Evolutionary conservation across 2,888 invertebrate genomes (phyloP).

Genomic region (Scelioninae gen. 2): DNA sequence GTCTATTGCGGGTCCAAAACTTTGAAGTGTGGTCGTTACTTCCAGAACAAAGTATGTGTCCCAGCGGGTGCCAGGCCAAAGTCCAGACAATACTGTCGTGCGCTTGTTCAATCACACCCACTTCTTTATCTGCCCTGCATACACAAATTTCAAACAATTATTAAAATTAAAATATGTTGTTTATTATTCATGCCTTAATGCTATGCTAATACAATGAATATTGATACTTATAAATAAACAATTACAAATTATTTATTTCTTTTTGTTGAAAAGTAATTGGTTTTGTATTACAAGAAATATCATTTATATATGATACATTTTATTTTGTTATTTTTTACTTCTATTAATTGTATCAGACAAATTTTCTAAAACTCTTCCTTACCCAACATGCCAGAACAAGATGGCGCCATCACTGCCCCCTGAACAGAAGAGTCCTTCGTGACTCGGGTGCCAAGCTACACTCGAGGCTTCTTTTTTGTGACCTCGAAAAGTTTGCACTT

Average conservation of each 20-base stretch:
- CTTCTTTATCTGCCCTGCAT: conserved; percentile 95
- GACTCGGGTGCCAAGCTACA: conserved; percentile 98
- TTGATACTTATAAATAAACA: too few relatives aligned
- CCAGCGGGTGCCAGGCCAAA: conserved; percentile 99
- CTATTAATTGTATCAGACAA: too few relatives aligned
- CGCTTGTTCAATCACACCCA: conserved; percentile 98
- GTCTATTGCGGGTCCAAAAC: conserved; percentile 99
- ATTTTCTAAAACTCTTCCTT: too few relatives aligned
- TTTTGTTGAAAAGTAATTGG: too few relatives aligned
- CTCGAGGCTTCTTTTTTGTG: conserved; percentile 99
- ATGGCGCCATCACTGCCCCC: conserved; percentile 99
- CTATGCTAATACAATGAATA: too few relatives aligned
- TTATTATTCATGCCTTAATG: too few relatives aligned
- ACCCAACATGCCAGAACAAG: conserved; percentile 99
- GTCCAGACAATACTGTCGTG: conserved; percentile 99
- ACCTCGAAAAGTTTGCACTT: conserved; percentile 97
- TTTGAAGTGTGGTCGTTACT: conserved; percentile 99
- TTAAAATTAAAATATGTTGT: too few relatives aligned
- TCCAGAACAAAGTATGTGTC: conserved; percentile 98
- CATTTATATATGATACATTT: too few relatives aligned
- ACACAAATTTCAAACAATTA: background rate
- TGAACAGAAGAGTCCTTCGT: conserved; percentile 97
- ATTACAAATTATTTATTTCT: too few relatives aligned
- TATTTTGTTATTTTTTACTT: too few relatives aligned
- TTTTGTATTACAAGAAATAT: too few relatives aligned